A percentile compares a stretch with the other conserved stretches of the same genome.
phyloP scores from a whole-genome alignment of 2,797 vertebrate genomes.

The Prunella strophiata region DNA sequence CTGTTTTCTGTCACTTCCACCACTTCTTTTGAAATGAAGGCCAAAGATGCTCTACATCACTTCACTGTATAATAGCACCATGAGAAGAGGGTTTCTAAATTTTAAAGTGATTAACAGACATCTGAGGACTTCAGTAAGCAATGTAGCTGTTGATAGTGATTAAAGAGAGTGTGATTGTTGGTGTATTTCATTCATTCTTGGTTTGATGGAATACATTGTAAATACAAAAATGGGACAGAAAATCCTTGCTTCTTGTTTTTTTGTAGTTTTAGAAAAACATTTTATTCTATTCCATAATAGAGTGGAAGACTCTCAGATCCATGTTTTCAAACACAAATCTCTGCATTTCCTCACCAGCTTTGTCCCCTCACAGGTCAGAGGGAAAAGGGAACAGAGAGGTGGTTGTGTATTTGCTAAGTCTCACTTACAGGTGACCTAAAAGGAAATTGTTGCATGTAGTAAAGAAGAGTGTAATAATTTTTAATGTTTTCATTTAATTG shows the following conservation, averaged over 20 bases:
- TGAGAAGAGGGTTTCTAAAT: background rate
- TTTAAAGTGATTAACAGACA: background rate
- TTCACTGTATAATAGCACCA: background rate
- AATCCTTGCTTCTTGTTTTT: background rate
- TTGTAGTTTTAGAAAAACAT: background rate
- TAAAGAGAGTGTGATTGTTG: background rate
- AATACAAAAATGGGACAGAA: slow-evolving; percentile 5
- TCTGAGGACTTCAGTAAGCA: background rate
- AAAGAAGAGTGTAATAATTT: background rate
- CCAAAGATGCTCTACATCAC: background rate
- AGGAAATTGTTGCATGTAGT: background rate
- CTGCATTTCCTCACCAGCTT: background rate
- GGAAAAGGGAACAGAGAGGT: background rate
- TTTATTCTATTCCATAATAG: background rate
- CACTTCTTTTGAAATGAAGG: background rate
- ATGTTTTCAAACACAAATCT: background rate
- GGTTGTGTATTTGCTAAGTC: background rate
- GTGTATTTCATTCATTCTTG: slow-evolving; percentile 31
- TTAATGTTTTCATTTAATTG: background rate
- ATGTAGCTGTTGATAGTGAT: background rate
- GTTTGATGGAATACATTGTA: background rate
- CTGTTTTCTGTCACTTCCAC: background rate
- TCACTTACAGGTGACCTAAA: background rate
- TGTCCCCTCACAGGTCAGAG: background rate
- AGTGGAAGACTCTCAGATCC: background rate